Evolutionary conservation across 2,797 vertebrate genomes (phyloP).

Genomic region (Streptopelia turtur): DNA sequence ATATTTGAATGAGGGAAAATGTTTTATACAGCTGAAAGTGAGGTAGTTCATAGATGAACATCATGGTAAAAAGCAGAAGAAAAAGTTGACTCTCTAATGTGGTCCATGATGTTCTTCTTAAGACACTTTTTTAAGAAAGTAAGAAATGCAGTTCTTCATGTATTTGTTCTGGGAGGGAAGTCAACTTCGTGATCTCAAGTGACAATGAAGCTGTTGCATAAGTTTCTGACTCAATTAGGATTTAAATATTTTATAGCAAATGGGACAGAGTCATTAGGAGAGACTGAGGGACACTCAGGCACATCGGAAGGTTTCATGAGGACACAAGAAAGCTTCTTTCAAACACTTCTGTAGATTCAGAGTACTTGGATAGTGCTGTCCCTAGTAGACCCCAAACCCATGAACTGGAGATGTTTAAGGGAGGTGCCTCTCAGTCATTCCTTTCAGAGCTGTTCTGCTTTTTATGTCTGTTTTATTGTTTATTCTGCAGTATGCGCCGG

Average conservation of each 20-base stretch:
- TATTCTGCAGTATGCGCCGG: neutral
- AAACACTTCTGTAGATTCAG: neutral
- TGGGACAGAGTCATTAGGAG: conserved; percentile 30
- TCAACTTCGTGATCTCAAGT: conserved; percentile 18
- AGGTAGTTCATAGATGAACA: neutral
- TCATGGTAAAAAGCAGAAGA: neutral
- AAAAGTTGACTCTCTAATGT: neutral
- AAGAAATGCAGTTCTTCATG: neutral
- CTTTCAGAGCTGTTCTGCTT: neutral
- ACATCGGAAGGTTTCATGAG: neutral
- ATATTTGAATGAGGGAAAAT: neutral
- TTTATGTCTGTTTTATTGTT: neutral
- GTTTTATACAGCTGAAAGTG: neutral
- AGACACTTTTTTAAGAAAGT: neutral
- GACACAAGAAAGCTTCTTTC: neutral
- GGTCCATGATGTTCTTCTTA: neutral
- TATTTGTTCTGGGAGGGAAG: neutral
- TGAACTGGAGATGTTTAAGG: neutral
- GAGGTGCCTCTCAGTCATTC: neutral
- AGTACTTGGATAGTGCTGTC: neutral
- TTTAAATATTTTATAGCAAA: conserved; percentile 55
- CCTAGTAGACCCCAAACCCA: neutral
- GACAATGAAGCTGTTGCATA: conserved; percentile 3
- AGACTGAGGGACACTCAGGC: neutral
- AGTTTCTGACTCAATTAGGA: conserved; percentile 31